Conservation (phyloP, 2,888 invertebrate species). For the Sthenelais limicola region DNA sequence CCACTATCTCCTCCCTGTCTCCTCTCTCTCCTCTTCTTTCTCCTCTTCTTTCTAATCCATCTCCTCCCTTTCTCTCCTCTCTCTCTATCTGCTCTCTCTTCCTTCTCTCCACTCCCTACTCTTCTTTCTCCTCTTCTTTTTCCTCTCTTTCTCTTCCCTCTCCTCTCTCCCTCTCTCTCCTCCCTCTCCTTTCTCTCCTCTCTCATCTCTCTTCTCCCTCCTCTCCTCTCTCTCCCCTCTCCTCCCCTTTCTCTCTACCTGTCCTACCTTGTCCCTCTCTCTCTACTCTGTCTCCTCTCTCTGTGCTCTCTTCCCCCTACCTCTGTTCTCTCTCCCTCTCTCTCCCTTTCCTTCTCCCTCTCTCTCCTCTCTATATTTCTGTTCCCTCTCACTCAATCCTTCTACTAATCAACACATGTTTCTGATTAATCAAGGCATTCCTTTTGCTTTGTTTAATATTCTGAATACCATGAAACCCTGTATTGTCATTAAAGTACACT, state of each 20-base stretch:
- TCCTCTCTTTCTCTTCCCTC: background rate
- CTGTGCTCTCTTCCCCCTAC: background rate
- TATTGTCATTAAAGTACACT: background rate
- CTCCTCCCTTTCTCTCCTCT: background rate
- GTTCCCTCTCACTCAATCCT: too few species aligned
- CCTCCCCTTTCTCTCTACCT: background rate
- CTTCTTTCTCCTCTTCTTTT: background rate
- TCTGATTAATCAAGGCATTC: background rate
- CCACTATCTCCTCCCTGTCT: background rate
- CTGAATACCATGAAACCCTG: background rate
- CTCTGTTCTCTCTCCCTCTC: background rate
- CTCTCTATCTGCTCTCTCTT: background rate
- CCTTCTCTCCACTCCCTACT: background rate
- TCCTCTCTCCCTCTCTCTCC: background rate
- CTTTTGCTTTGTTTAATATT: background rate
- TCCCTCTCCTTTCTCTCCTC: background rate
- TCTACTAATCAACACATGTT: background rate
- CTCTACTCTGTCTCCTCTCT: background rate
- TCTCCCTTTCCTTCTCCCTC: background rate
- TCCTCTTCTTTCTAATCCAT: too few species aligned
- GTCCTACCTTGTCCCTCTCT: background rate
- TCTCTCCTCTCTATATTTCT: background rate
- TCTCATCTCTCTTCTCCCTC: background rate
- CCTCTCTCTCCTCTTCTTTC: background rate
- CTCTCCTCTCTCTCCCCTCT: background rate